Base-by-base conservation (phyloP, 2,888 invertebrate species). In the Chymomyza procnemis region DNA sequence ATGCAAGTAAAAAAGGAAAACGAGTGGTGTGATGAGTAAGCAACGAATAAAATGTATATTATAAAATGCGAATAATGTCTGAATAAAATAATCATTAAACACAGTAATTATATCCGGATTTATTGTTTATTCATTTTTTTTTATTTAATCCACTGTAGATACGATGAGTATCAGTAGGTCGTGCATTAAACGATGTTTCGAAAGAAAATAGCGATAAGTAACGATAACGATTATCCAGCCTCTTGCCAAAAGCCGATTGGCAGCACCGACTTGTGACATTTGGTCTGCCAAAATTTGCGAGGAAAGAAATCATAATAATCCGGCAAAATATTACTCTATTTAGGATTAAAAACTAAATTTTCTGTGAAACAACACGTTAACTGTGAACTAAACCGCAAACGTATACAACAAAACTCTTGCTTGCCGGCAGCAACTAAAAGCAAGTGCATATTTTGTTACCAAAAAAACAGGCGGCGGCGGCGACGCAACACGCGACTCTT, bases 1-100 rank as follows among this genome's bases (percentile, higher is more conserved):
- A 99, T 99, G 85, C 98, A 98, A 92, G 97, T 98, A n/a, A 95
- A 97, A 86, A 97, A 97, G 89, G 97, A 97, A 89, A 97, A 97
- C 90, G 97, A 97, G 88, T 97, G 97, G 97, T 90, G 90, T 61
- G 90, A 90, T 73, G 90, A 90, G 61, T 18, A 18, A 50, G 8
- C 4, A 26, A 6, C 6, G 8, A 26, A 50, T 1, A 50, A 8
- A 50, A 50, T 9, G 6, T 8, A 4, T n/a, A 47, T 47, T 12
- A 8, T 14, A 4, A 47, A 14, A n/a, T 47, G n/a, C 0, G 5
- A 47, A 26, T n/a, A 26, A 26, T 26, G 26, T 26, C 34, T 41
- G 9, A 41, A 41, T 41, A 41, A 41, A 41, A 12, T 12, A 4
- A 41, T 41, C 1, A 41, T 41, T 41, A 5, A 41, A 12, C 34